These are phyloP conservation scores for Rhizoglyphus robini DNA, from an alignment of 1,140 invertebrate species.

Conservation along the genomic window DNA sequence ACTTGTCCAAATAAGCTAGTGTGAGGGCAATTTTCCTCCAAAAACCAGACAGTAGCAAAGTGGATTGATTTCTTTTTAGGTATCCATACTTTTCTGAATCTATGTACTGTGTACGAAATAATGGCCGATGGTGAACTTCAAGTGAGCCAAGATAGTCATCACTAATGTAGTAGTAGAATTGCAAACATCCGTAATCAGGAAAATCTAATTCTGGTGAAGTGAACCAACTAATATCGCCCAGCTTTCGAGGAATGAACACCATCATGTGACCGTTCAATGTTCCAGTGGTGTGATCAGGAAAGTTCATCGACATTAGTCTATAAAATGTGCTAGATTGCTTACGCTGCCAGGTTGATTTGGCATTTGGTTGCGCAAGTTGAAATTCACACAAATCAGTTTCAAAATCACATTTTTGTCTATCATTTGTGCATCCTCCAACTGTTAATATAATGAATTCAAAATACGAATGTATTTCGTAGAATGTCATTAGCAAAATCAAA, in stretches of 20 bases:
- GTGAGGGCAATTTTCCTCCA: slow-evolving; percentile 23
- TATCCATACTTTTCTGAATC: slow-evolving; percentile 9
- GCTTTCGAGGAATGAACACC: slow-evolving; percentile 3
- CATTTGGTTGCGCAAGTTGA: slow-evolving; percentile 18
- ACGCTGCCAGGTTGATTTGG: background rate
- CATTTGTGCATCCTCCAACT: slow-evolving; percentile 27
- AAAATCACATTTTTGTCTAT: slow-evolving; percentile 27
- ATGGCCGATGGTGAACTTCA: slow-evolving; percentile 22
- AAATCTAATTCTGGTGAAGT: slow-evolving; percentile 22
- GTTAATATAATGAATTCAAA: background rate
- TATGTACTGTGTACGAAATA: slow-evolving; percentile 20
- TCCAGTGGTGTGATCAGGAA: slow-evolving; percentile 23
- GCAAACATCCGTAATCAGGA: slow-evolving; percentile 27
- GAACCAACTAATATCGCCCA: slow-evolving; percentile 19
- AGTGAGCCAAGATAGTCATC: slow-evolving; percentile 27
- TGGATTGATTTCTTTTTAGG: background rate
- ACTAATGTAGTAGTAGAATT: slow-evolving; percentile 34
- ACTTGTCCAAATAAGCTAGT: slow-evolving; percentile 19
- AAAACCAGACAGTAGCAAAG: background rate
- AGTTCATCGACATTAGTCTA: background rate
- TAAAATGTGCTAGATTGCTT: background rate
- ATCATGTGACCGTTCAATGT: slow-evolving; percentile 23
- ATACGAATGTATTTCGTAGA: background rate
- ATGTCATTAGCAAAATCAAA: too few species aligned
- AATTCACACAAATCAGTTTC: slow-evolving; percentile 28